Percentiles rank a stretch among this genome's conserved stretches.
Evolutionary conservation across 2,113 vertebrate genomes (phyloP).

Genomic region (Cottus gobio): DNA sequence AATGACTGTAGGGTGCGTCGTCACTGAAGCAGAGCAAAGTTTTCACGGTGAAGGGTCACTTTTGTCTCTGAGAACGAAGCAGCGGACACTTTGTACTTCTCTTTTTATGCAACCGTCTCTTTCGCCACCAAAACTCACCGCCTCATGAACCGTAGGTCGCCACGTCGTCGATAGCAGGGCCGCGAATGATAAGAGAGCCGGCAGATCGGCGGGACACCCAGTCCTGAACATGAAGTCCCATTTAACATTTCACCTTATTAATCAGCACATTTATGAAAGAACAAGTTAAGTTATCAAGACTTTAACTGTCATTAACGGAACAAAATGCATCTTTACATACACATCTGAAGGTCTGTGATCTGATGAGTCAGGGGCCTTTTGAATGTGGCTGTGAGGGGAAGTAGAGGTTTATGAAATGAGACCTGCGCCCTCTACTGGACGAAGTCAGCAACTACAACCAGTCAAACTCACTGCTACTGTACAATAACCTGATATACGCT

Average conservation of each 20-base stretch:
- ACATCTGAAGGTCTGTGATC: not conserved
- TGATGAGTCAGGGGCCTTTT: not conserved
- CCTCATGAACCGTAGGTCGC: not conserved
- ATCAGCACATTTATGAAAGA: not conserved
- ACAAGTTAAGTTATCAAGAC: not conserved
- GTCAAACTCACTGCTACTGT: not conserved
- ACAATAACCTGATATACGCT: not conserved
- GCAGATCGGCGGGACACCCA: not conserved
- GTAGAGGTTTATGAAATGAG: not conserved
- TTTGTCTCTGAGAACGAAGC: not conserved
- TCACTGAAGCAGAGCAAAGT: not conserved
- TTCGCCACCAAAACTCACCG: not conserved
- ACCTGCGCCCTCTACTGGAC: slow-evolving; percentile 50
- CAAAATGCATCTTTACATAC: not conserved
- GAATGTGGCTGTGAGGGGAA: not conserved
- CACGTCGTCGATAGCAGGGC: not conserved
- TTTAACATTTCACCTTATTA: not conserved
- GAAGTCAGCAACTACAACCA: not conserved
- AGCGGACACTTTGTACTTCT: slow-evolving; percentile 25
- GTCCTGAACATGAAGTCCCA: not conserved
- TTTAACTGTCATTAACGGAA: not conserved
- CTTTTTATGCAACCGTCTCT: slow-evolving; percentile 18
- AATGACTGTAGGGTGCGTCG: not conserved
- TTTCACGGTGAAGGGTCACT: slow-evolving; percentile 33
- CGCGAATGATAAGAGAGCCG: not conserved